Evolutionary conservation across 1,140 invertebrate genomes (phyloP).

Genomic region (Halictus rubicundus): DNA sequence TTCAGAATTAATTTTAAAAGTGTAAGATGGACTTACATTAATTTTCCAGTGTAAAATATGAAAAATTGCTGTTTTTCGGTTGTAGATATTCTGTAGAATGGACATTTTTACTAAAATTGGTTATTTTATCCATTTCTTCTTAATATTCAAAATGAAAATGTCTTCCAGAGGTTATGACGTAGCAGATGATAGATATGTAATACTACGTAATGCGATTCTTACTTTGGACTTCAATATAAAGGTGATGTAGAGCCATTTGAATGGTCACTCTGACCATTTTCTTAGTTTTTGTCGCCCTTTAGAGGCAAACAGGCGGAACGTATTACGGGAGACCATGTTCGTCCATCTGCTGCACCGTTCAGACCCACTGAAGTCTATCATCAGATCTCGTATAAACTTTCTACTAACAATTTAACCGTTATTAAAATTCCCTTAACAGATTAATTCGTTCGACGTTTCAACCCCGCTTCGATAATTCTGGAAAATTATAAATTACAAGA

Average conservation of each 20-base stretch:
- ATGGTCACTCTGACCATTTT: conserved; percentile 9
- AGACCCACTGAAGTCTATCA: conserved; percentile 27
- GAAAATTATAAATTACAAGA: no score
- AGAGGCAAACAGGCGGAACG: conserved; percentile 46
- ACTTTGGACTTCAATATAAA: neutral
- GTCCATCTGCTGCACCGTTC: conserved; percentile 55
- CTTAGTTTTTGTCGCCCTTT: conserved; percentile 35
- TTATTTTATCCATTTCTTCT: no score
- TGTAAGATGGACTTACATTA: no score
- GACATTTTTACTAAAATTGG: no score
- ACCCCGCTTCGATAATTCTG: neutral
- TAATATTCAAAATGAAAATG: no score
- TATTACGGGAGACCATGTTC: conserved; percentile 51
- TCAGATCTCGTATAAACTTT: conserved; percentile 46
- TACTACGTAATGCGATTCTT: neutral
- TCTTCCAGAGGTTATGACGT: no score
- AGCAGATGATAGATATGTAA: no score
- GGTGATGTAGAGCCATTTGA: conserved; percentile 16
- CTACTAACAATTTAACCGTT: conserved; percentile 27
- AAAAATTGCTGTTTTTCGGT: no score
- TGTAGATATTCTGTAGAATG: no score
- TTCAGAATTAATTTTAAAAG: no score
- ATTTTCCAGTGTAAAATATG: no score
- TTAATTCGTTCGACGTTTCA: neutral
- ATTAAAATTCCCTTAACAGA: conserved; percentile 5